Evolutionary conservation across 2,888 invertebrate genomes (phyloP), one percentile per base, ranked within the genome.

Genomic region (Sericinus montela): DNA sequence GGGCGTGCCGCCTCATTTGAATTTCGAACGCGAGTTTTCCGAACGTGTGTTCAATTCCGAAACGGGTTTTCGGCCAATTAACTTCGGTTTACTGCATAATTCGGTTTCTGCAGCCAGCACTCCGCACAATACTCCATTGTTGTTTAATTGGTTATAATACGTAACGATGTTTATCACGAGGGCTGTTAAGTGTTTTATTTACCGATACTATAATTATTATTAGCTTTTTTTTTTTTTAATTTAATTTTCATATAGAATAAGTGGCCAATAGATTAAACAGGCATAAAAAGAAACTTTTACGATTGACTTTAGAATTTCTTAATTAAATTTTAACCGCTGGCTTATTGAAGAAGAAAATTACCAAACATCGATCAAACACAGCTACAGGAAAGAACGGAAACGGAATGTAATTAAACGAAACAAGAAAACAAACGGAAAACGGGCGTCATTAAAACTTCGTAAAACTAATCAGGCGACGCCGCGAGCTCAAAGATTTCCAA

Each of bases 1-100:
- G 85, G 84, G 80, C 82, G 75, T 75, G 80, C 77, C 82, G 82
- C 85, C 86, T 87, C 87, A 87, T 88, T 88, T 87, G 86, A 88
- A 87, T 82, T 87, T 86, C 80, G 85, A 83, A 82, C 76, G 79
- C 77, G 74, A 71, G 81, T 80, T 80, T 77, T 77, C 63, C 84
- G 81, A 87, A 87, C 87, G 87, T 83, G 86, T 82, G 80, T 80
- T 74, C 76, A 78, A 69, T 67, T 66, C 68, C 65, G 60, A 62
- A 68, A 79, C 74, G 69, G 80, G 83, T 82, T 87, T 86, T 84
- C 82, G 81, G 83, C 81, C 86, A 86, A 88, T 88, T 88, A 88
- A 79, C 84, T 84, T 71, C 66, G 71, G 72, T 50, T 50, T 45
- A 45, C 45, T 41, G 50, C 71, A 80, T 85, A 83, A 86, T 86